Percentiles rank a stretch among this genome's conserved stretches.
Conservation (phyloP, 2,888 invertebrate species). For the Morpho deidamia region DNA sequence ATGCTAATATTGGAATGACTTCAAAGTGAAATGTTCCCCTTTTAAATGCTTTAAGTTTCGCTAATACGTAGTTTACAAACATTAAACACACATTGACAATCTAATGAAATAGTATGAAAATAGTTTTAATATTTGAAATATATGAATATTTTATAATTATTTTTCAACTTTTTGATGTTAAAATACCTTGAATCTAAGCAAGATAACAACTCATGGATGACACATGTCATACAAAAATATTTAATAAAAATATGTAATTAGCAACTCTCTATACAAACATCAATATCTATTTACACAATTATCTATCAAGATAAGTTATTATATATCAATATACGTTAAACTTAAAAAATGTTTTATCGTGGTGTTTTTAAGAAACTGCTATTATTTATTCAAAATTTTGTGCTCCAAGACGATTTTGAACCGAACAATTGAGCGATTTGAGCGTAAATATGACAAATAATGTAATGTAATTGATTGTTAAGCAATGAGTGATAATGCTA, state of each 20-base stretch:
- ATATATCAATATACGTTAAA: slow-evolving; percentile 40
- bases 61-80: slow-evolving; percentile 28
- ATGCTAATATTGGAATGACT: slow-evolving; percentile 46
- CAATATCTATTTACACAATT: slow-evolving; percentile 54
- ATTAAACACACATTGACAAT: neutral
- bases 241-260: slow-evolving; percentile 62
- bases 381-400: slow-evolving; percentile 3
- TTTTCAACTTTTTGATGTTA: neutral
- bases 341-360: neutral
- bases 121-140: slow-evolving; percentile 5
- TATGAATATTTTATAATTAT: slow-evolving; percentile 9
- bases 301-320: slow-evolving; percentile 44
- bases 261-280: slow-evolving; percentile 62
- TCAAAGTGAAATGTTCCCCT: slow-evolving; percentile 3
- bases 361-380: neutral
- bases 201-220: slow-evolving; percentile 28
- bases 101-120: too few relatives aligned
- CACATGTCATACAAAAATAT: slow-evolving; percentile 62
- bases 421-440: too few relatives aligned
- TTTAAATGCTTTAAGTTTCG: slow-evolving; percentile 10
- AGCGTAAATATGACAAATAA: too few relatives aligned
- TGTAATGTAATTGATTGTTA: too few relatives aligned
- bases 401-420: slow-evolving; percentile 1
- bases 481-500: too few relatives aligned
- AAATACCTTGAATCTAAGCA: slow-evolving; percentile 8